A percentile compares a stretch with the other conserved stretches of the same genome.
These are phyloP conservation scores for Lepidocyrtinus sp. DNA, from an alignment of 2,888 invertebrate genomes.

Conservation along the genomic window DNA sequence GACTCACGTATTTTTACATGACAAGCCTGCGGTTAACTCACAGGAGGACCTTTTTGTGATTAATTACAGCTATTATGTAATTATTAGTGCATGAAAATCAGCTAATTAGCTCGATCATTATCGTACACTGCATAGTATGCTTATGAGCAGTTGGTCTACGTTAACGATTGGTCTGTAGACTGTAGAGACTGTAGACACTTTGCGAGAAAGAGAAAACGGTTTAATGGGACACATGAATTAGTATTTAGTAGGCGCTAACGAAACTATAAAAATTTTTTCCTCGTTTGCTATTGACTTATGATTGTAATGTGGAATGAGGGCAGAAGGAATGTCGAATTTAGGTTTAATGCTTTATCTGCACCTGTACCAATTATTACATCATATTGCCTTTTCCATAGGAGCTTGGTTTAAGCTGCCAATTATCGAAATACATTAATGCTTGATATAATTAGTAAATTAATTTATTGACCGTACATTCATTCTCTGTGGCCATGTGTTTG, in stretches of 20 bases:
- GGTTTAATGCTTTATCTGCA: neutral
- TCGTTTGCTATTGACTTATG: neutral
- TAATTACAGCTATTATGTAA: constrained; percentile 28
- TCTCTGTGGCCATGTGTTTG: no score
- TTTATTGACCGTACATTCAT: no score
- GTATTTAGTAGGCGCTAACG: no score
- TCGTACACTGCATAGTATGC: neutral
- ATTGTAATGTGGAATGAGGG: neutral
- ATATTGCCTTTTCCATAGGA: neutral
- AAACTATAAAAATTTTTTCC: neutral
- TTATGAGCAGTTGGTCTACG: neutral
- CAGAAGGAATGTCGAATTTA: neutral
- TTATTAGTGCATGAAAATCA: neutral
- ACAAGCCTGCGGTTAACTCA: no score
- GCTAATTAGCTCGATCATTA: constrained; percentile 49
- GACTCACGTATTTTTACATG: no score
- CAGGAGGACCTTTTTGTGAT: constrained; percentile 23
- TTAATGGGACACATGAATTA: no score
- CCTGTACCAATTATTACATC: no score
- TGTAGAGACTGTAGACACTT: neutral
- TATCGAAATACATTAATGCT: no score
- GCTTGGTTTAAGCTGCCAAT: neutral
- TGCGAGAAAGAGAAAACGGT: no score
- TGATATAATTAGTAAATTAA: no score
- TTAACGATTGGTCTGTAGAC: neutral